A percentile compares a stretch with the other conserved stretches of the same genome.
Evolutionary conservation across 1,140 invertebrate genomes (phyloP).

Genomic region (Hycleus cichorii): DNA sequence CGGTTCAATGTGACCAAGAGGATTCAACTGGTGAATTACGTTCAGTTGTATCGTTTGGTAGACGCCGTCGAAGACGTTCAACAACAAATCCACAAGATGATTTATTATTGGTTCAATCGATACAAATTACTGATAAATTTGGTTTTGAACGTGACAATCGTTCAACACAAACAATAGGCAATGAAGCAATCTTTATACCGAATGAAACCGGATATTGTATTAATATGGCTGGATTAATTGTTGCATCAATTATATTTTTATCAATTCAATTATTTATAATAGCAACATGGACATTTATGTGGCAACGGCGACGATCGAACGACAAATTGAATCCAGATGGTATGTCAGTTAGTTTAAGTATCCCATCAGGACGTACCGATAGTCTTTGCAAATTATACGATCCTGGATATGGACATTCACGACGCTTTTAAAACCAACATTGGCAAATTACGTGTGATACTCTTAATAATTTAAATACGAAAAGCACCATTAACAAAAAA

Average conservation of each 20-base stretch:
- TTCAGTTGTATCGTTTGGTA: constrained; percentile 73
- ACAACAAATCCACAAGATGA: constrained; percentile 52
- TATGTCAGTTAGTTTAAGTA: constrained; percentile 46
- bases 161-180: constrained; percentile 32
- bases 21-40: constrained; percentile 72
- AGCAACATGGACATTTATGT: constrained; percentile 75
- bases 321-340: constrained; percentile 47
- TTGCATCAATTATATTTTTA: constrained; percentile 74
- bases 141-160: constrained; percentile 58
- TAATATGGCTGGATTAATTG: constrained; percentile 67
- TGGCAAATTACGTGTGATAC: neutral
- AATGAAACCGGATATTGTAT: constrained; percentile 56
- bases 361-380: constrained; percentile 57
- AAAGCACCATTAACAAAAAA: too few relatives aligned
- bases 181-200: constrained; percentile 44
- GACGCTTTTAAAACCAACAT: constrained; percentile 60
- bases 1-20: constrained; percentile 75
- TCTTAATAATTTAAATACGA: too few relatives aligned
- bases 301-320: constrained; percentile 64
- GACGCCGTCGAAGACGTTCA: constrained; percentile 52
- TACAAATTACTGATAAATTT: constrained; percentile 89
- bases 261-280: constrained; percentile 74
- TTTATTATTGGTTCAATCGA: constrained; percentile 79
- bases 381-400: constrained; percentile 82
- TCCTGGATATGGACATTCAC: constrained; percentile 62